Conservation (phyloP, 1,140 invertebrate genomes). For the Oncopeltus fasciatus region DNA sequence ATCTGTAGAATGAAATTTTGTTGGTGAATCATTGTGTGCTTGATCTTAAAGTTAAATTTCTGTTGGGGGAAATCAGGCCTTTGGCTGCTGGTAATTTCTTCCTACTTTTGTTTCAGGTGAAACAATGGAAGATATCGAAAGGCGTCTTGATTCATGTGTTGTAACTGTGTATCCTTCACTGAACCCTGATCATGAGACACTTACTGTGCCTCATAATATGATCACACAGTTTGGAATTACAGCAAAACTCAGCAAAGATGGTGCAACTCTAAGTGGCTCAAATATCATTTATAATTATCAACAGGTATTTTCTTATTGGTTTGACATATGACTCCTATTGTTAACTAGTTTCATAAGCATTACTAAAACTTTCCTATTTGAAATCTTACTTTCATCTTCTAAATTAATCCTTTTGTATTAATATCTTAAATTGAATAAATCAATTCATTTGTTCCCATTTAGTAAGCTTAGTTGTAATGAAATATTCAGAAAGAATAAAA, state of each 20-base stretch:
- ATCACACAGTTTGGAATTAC: slow-evolving; percentile 55
- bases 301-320: slow-evolving; percentile 33
- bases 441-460: too few relatives aligned
- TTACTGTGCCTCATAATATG: slow-evolving; percentile 59
- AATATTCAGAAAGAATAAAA: too few relatives aligned
- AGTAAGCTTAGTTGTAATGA: too few relatives aligned
- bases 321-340: not conserved
- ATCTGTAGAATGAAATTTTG: not conserved
- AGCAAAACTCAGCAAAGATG: slow-evolving; percentile 66
- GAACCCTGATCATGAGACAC: slow-evolving; percentile 83
- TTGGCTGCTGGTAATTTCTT: too few relatives aligned
- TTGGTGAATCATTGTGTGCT: too few relatives aligned
- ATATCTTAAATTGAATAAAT: too few relatives aligned
- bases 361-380: too few relatives aligned
- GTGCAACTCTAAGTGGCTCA: slow-evolving; percentile 66
- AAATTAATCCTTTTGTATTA: too few relatives aligned
- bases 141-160: slow-evolving; percentile 71
- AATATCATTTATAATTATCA: slow-evolving; percentile 77
- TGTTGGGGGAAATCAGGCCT: too few relatives aligned
- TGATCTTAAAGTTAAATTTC: too few relatives aligned
- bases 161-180: slow-evolving; percentile 84
- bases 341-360: too few relatives aligned
- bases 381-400: too few relatives aligned
- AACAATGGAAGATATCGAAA: slow-evolving; percentile 10
- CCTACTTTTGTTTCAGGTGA: not conserved